A percentile compares a stretch with the other conserved stretches of the same genome.
These are phyloP conservation scores for Pagetopsis macropterus DNA, from an alignment of 2,797 vertebrate genomes.

Conservation along the genomic window DNA sequence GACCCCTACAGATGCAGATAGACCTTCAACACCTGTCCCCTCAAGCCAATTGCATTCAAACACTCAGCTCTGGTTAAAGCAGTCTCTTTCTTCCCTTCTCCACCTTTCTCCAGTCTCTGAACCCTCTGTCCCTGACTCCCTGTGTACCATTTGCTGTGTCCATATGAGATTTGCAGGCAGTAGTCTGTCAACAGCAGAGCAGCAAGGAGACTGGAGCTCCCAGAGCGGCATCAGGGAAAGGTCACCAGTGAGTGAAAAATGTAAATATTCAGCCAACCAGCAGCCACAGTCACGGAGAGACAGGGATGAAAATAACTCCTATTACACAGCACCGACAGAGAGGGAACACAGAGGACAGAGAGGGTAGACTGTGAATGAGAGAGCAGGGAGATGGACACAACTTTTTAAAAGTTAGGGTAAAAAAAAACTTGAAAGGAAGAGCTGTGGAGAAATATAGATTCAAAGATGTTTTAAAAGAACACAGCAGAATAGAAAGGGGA, in stretches of 20 bases:
- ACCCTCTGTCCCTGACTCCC: constrained; percentile 60
- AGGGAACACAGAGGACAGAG: constrained; percentile 73
- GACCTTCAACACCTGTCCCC: constrained; percentile 50
- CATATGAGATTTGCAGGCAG: constrained; percentile 80
- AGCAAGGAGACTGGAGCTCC: constrained; percentile 77
- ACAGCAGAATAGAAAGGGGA: constrained; percentile 30
- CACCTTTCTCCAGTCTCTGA: constrained; percentile 52
- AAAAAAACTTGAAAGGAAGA: constrained; percentile 24
- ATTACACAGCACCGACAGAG: constrained; percentile 73
- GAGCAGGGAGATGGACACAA: constrained; percentile 66
- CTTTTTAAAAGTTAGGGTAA: constrained; percentile 70
- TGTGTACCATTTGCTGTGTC: constrained; percentile 76
- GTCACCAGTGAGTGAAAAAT: constrained; percentile 81
- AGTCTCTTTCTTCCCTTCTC: constrained; percentile 23
- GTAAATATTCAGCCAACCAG: constrained; percentile 82
- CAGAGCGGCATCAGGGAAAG: constrained; percentile 78
- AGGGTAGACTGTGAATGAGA: constrained; percentile 65
- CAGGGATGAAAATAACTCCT: constrained; percentile 80
- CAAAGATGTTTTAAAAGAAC: constrained; percentile 52
- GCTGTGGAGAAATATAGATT: constrained; percentile 54
- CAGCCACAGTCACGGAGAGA: constrained; percentile 73
- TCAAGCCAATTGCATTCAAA: constrained; percentile 46
- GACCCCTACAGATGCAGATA: constrained; percentile 62
- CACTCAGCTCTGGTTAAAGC: constrained; percentile 36
- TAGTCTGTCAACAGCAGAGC: constrained; percentile 79